phyloP scores from a whole-genome alignment of 1,140 invertebrate species.

The Delia radicum region DNA sequence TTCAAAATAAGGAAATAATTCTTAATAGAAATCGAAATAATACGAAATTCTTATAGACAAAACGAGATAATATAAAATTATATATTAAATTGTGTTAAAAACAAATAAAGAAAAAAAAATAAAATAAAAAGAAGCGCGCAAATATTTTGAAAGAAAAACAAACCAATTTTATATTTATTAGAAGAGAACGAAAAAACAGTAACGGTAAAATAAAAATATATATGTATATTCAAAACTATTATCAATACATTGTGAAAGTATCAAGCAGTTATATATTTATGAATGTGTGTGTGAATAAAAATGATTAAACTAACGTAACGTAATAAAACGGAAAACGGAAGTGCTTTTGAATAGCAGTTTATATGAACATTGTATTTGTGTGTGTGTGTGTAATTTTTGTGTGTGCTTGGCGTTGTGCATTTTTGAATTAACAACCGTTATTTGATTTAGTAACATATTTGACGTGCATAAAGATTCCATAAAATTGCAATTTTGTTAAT shows the following conservation, averaged over 20 bases:
- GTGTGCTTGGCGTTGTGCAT: no score
- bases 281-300: not conserved
- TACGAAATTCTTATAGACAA: not conserved
- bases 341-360: constrained; percentile 15
- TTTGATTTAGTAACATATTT: no score
- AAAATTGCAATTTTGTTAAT: no score
- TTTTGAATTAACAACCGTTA: no score
- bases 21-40: not conserved
- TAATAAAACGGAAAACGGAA: constrained; percentile 27
- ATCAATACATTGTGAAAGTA: not conserved
- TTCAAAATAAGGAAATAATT: constrained; percentile 11
- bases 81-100: no score
- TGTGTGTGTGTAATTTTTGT: not conserved
- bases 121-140: not conserved
- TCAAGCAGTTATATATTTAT: not conserved
- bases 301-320: constrained; percentile 3
- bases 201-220: not conserved
- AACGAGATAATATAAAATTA: not conserved
- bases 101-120: not conserved
- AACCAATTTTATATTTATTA: no score
- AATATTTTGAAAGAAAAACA: not conserved
- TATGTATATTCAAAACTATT: not conserved
- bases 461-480: no score
- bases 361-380: not conserved
- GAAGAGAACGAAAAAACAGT: not conserved